A percentile compares a stretch with the other conserved stretches of the same genome.
These are phyloP conservation scores for Adrianichthys oophorus DNA, from an alignment of 2,797 vertebrate genomes.

Conservation along the genomic window DNA sequence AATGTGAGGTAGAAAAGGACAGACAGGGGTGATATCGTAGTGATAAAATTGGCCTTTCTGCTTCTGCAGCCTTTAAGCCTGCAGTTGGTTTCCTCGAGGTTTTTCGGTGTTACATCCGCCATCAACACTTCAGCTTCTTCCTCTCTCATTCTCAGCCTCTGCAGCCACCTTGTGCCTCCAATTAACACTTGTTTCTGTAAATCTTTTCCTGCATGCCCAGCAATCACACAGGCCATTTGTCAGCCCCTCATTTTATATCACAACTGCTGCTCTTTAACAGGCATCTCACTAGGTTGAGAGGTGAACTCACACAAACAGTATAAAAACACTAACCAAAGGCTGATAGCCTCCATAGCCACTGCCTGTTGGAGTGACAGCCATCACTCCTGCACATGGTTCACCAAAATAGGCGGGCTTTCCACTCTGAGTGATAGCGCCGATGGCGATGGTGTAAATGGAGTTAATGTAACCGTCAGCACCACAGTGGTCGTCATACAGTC, in stretches of 20 bases:
- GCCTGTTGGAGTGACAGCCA: conserved; percentile 72
- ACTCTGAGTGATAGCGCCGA: conserved; percentile 59
- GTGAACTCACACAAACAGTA: conserved; percentile 19
- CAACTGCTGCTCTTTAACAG: conserved; percentile 72
- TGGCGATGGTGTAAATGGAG: conserved; percentile 66
- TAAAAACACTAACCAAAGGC: conserved; percentile 65
- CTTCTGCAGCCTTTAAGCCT: conserved; percentile 42
- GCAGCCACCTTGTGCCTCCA: conserved; percentile 72
- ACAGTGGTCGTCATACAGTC: conserved; percentile 62
- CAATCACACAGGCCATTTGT: conserved; percentile 70
- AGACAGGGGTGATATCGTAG: conserved; percentile 44
- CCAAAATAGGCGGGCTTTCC: conserved; percentile 65
- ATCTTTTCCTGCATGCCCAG: conserved; percentile 38
- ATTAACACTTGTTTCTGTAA: conserved; percentile 74
- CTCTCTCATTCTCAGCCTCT: conserved; percentile 60
- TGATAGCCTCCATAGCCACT: conserved; percentile 35
- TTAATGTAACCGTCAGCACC: conserved; percentile 72
- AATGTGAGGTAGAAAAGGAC: conserved; percentile 35
- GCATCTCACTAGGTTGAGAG: conserved; percentile 53
- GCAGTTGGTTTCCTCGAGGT: conserved; percentile 34
- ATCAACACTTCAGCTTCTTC: conserved; percentile 69
- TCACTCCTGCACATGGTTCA: conserved; percentile 68
- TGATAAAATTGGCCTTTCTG: conserved; percentile 51
- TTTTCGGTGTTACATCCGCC: conserved; percentile 58
- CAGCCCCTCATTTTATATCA: conserved; percentile 74